A percentile compares a stretch with the other conserved stretches of the same genome.
phyloP scores from a whole-genome alignment of 2,113 vertebrate genomes.

The Rallus limicola region DNA sequence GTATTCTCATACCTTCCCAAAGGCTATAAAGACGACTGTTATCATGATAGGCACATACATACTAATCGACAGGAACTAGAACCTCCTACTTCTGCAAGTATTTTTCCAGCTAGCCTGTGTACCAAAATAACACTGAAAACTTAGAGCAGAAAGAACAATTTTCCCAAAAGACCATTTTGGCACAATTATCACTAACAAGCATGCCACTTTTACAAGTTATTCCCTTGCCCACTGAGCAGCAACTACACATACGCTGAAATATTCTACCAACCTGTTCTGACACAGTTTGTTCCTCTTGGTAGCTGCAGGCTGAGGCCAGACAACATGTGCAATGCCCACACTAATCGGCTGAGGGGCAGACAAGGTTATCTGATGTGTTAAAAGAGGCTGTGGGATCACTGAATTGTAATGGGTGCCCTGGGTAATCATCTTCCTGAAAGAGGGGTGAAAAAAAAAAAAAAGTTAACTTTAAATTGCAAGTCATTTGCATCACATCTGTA shows the following conservation, averaged over 20 bases:
- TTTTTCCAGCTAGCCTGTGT: slow-evolving; percentile 47
- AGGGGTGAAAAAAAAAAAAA: slow-evolving; percentile 61
- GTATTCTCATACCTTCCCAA: neutral
- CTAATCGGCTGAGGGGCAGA: slow-evolving; percentile 96
- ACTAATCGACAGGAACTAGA: slow-evolving; percentile 53
- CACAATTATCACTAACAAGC: slow-evolving; percentile 5
- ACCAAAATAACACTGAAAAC: slow-evolving; percentile 55
- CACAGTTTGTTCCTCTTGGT: slow-evolving; percentile 91
- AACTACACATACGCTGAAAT: neutral
- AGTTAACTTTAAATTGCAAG: neutral
- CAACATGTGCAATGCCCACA: slow-evolving; percentile 96
- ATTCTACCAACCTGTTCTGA: slow-evolving; percentile 87
- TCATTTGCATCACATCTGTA: neutral
- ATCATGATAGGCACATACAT: neutral
- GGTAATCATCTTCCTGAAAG: slow-evolving; percentile 90
- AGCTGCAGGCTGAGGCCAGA: slow-evolving; percentile 93
- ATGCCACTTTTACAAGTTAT: neutral
- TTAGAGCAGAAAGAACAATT: neutral
- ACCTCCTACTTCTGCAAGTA: neutral
- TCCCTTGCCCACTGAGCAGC: neutral
- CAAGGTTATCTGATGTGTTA: slow-evolving; percentile 96
- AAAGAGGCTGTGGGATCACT: slow-evolving; percentile 90
- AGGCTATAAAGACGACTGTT: neutral
- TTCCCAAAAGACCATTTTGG: slow-evolving; percentile 34
- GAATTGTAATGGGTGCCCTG: slow-evolving; percentile 94